These are phyloP conservation scores for Gastrophryne carolinensis DNA, from an alignment of 2,797 vertebrate genomes.

Conservation along the genomic window DNA sequence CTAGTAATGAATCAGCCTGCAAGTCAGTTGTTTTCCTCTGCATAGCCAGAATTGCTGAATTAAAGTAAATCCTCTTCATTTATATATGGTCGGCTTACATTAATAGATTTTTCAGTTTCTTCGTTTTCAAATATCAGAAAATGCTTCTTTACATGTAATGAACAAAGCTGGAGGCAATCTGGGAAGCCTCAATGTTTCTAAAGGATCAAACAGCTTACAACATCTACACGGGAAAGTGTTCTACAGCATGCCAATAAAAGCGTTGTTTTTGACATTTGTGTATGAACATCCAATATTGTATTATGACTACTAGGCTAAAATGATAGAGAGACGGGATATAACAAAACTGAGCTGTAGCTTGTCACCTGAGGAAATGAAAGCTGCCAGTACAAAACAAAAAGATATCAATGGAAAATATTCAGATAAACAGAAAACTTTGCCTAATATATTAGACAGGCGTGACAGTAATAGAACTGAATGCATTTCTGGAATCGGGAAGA, in stretches of 20 bases:
- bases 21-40: too few species aligned
- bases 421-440: conserved; percentile 18
- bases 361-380: not conserved
- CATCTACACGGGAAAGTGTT: not conserved
- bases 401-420: conserved; percentile 3
- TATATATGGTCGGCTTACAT: not conserved
- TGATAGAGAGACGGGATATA: too few species aligned
- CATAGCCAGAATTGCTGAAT: conserved; percentile 6
- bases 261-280: not conserved
- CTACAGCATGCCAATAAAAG: not conserved
- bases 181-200: not conserved
- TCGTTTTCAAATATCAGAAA: conserved; percentile 5
- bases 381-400: not conserved
- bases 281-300: not conserved
- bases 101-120: conserved; percentile 25
- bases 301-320: too few species aligned
- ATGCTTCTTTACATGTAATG: not conserved
- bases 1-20: too few species aligned
- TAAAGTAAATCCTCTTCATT: not conserved
- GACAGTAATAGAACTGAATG: conserved; percentile 20
- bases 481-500: not conserved
- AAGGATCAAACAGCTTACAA: not conserved
- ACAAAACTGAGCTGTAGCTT: not conserved
- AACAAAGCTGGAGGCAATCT: conserved; percentile 22
- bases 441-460: not conserved